Evolutionary conservation across 2,113 vertebrate species (phyloP), one percentile per base, ranked within the genome.

Genomic region (Baryphthengus martii): DNA sequence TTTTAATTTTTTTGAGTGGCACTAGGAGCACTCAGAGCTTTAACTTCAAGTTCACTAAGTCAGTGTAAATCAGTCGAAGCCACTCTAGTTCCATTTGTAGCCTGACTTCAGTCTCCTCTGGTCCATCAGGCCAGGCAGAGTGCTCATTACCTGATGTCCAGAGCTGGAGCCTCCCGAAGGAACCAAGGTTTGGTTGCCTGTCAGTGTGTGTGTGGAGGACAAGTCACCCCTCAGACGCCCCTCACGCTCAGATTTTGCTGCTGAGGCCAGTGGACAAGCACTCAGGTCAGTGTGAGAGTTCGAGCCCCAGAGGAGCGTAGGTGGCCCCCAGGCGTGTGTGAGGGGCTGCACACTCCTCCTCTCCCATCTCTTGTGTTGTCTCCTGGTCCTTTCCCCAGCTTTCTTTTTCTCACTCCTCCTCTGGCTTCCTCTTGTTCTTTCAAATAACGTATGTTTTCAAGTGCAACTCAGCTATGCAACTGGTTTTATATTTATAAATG

Each of bases 401-500:
- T 85, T 76, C 42, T 79, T 89, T 75, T 89, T 55, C 87, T 93
- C 81, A 50, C 17, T 88, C 31, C 50, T 90, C 44, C 53, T 82
- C 74, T 74, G 77, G 31, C 76, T 97, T 85, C 85, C 66, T 88
- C 71, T 86, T 62, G 62, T 35, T 77, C 79, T 91, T 91, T 58
- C 58, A 79, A 61, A 70, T 68, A 82, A 85, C 76, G 89, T 58
- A 50, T 35, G 42, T 80, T 91, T 95, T 83, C 73, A 96, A 94
- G 85, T 62, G 75, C 55, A 94, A 88, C 85, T 90, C 71, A 83
- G 85, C 89, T 94, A 81, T 87, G 79, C 76, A 78, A 89, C 80
- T 61, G 81, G 35, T 85, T 96, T 93, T 95, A 86, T 93, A 85
- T 90, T 94, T 84, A 84, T 90, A 81, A 95, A 94, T 85, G 66